phyloP scores from a whole-genome alignment of 2,888 invertebrate genomes.

The Osedax frankpressi region DNA sequence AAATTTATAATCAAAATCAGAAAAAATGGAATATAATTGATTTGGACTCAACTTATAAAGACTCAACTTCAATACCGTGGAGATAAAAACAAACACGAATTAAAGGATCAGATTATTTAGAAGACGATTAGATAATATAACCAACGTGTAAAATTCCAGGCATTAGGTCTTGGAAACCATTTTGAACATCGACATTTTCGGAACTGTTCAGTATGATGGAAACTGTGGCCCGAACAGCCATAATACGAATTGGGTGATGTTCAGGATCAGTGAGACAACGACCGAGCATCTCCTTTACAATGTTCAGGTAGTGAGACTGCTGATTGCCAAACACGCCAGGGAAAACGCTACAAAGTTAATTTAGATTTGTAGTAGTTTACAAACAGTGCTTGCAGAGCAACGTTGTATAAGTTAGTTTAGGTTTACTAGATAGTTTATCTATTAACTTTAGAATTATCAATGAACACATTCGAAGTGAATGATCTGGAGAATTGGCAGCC shows the following conservation, averaged over 20 bases:
- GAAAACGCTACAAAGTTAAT: constrained; percentile 57
- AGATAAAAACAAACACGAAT: no score
- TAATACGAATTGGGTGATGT: constrained; percentile 55
- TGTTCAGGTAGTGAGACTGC: constrained; percentile 73
- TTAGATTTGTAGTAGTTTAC: background rate
- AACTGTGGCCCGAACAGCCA: constrained; percentile 52
- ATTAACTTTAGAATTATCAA: constrained; percentile 81
- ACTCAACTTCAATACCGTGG: no score
- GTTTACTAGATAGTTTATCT: background rate
- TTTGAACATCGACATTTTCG: constrained; percentile 76
- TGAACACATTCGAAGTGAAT: constrained; percentile 77
- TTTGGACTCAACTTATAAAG: no score
- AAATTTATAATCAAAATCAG: no score
- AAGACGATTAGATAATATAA: no score
- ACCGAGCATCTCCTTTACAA: constrained; percentile 86
- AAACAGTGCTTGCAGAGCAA: no score
- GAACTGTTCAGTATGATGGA: constrained; percentile 79
- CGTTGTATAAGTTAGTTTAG: background rate
- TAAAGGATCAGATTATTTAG: no score
- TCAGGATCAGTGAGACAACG: constrained; percentile 64
- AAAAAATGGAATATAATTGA: no score
- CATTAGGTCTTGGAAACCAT: constrained; percentile 73
- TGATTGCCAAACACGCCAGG: constrained; percentile 94
- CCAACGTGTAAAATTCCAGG: constrained; percentile 50
- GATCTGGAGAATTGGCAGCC: constrained; percentile 70